Evolutionary conservation across 2,888 invertebrate species (phyloP).

Genomic region (Eucera pruinosa): DNA sequence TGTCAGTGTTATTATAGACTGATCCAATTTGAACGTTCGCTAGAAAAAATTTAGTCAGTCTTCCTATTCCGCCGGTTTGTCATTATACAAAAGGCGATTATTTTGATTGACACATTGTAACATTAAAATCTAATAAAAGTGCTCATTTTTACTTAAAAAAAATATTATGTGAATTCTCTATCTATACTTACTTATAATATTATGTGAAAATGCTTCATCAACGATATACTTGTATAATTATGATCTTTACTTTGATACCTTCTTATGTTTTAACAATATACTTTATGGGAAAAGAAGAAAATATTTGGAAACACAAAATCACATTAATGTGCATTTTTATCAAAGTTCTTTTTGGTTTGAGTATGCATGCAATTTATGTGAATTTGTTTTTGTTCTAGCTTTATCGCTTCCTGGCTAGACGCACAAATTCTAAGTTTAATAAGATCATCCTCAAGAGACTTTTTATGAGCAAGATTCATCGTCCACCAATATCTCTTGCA

Average conservation of each 20-base stretch:
- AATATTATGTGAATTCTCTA: not conserved
- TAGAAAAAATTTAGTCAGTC: constrained; percentile 75
- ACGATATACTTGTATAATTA: not conserved
- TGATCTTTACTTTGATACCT: not conserved
- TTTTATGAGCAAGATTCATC: constrained; percentile 98
- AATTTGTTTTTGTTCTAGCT: constrained; percentile 87
- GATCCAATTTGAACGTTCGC: constrained; percentile 83
- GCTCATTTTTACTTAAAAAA: not conserved
- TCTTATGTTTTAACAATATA: not conserved
- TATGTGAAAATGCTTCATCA: not conserved
- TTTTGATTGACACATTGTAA: constrained; percentile 74
- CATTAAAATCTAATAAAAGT: not conserved
- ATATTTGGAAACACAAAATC: too few relatives aligned
- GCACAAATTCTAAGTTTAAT: constrained; percentile 98
- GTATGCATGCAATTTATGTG: not conserved
- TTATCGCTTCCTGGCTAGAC: constrained; percentile 98
- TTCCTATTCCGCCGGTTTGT: constrained; percentile 79
- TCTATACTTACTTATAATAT: not conserved
- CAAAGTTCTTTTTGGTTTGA: not conserved
- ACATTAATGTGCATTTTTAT: not conserved
- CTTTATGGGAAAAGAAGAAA: not conserved
- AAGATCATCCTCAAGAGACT: constrained; percentile 96
- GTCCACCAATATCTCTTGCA: constrained; percentile 97
- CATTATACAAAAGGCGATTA: constrained; percentile 69
- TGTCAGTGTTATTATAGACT: constrained; percentile 74